Evolutionary conservation across 2,888 invertebrate species (phyloP).

Genomic region (Deilephila elpenor): DNA sequence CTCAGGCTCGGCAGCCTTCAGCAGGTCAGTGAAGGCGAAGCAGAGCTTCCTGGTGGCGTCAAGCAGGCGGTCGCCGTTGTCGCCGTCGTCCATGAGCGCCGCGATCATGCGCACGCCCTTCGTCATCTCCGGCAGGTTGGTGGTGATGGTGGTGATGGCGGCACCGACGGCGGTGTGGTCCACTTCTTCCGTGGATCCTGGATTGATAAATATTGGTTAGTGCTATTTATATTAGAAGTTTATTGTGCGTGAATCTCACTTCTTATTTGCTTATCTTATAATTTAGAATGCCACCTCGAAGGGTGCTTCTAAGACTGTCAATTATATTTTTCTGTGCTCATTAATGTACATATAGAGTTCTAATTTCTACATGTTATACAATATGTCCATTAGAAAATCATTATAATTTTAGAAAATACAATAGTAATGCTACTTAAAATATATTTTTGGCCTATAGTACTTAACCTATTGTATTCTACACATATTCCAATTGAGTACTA

Average conservation of each 20-base stretch:
- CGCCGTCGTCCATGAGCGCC: constrained; percentile 95
- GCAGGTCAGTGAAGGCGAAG: constrained; percentile 96
- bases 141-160: constrained; percentile 98
- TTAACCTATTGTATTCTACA: no score
- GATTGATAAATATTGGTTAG: not conserved
- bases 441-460: no score
- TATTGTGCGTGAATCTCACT: not conserved
- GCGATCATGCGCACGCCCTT: constrained; percentile 97
- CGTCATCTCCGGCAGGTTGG: constrained; percentile 98
- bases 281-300: no score
- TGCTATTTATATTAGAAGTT: not conserved
- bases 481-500: constrained; percentile 32
- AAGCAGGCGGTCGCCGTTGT: constrained; percentile 92
- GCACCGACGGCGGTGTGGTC: constrained; percentile 98
- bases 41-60: constrained; percentile 97
- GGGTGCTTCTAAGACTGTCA: no score
- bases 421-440: no score
- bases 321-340: no score
- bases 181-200: constrained; percentile 92
- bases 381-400: no score
- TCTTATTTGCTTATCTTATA: no score
- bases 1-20: constrained; percentile 98
- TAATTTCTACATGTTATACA: no score
- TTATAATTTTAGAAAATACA: no score
- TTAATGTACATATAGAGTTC: no score